Conservation (phyloP, 2,113 vertebrate species). For the Tupaia tana region DNA sequence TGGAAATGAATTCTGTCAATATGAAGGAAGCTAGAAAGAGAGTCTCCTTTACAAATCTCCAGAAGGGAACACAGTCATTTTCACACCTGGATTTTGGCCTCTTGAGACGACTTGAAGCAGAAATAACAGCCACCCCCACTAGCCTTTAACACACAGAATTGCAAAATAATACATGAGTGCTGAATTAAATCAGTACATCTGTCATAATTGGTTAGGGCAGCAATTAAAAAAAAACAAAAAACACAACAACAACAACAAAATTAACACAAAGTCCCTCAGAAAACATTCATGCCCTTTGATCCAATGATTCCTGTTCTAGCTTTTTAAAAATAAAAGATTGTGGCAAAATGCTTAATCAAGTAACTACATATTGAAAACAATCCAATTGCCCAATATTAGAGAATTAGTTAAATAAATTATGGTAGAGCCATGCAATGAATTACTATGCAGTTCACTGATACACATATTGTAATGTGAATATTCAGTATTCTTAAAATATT, state of each 20-base stretch:
- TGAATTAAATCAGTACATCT: not conserved
- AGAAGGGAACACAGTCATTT: not conserved
- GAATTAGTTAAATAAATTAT: not conserved
- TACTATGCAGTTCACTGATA: not conserved
- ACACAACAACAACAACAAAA: too few relatives aligned
- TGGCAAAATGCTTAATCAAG: not conserved
- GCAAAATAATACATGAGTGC: not conserved
- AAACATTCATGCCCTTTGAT: not conserved
- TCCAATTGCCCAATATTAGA: not conserved
- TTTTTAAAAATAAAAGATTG: slow-evolving; percentile 15
- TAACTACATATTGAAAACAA: not conserved
- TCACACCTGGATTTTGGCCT: not conserved
- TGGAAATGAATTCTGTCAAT: not conserved
- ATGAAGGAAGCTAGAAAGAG: not conserved
- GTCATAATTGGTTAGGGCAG: not conserved
- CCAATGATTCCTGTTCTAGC: not conserved
- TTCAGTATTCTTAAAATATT: not conserved
- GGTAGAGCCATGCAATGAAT: not conserved
- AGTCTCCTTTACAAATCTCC: too few relatives aligned
- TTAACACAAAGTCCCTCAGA: not conserved
- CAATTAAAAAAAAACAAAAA: not conserved
- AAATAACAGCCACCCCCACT: not conserved
- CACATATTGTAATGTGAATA: not conserved
- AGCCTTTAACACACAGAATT: not conserved
- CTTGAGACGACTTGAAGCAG: not conserved